Percentiles rank a stretch among this genome's conserved stretches.
Conservation (phyloP, 2,888 invertebrate genomes). For the Pharmacophagus antenor region DNA sequence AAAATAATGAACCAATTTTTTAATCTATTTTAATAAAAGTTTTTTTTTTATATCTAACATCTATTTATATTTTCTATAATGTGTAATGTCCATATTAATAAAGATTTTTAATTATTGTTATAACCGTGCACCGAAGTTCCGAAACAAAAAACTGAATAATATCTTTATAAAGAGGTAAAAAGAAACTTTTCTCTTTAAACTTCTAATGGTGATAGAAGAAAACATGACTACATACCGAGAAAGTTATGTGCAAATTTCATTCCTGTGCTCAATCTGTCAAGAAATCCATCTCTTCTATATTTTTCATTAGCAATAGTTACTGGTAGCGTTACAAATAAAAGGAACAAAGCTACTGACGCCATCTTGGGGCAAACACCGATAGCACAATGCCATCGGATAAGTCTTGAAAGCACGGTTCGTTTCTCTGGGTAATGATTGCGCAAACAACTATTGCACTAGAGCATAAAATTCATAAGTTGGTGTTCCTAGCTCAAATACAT, state of each 20-base stretch:
- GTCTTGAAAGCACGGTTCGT: constrained; percentile 50
- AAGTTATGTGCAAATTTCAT: constrained; percentile 71
- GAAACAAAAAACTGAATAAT: too few relatives aligned
- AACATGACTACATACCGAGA: constrained; percentile 55
- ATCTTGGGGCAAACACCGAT: constrained; percentile 52
- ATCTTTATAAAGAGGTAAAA: too few relatives aligned
- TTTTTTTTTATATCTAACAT: too few relatives aligned
- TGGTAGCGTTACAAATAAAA: constrained; percentile 43
- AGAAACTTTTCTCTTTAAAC: neutral
- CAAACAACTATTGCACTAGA: constrained; percentile 56
- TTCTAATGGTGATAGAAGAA: constrained; percentile 2
- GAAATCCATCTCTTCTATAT: constrained; percentile 54
- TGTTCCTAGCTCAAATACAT: constrained; percentile 45
- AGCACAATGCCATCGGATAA: constrained; percentile 49
- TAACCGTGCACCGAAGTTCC: too few relatives aligned
- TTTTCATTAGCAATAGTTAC: constrained; percentile 46
- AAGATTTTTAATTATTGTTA: too few relatives aligned
- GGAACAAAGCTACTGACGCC: constrained; percentile 57
- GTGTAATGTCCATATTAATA: too few relatives aligned
- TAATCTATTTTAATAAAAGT: too few relatives aligned
- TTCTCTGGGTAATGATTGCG: constrained; percentile 56
- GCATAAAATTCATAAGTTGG: constrained; percentile 53
- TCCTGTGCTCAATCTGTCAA: constrained; percentile 62
- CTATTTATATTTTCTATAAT: too few relatives aligned
- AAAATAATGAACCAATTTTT: too few relatives aligned